Evolutionary conservation across 2,888 invertebrate genomes (phyloP).

Genomic region (Aplocera efformata): DNA sequence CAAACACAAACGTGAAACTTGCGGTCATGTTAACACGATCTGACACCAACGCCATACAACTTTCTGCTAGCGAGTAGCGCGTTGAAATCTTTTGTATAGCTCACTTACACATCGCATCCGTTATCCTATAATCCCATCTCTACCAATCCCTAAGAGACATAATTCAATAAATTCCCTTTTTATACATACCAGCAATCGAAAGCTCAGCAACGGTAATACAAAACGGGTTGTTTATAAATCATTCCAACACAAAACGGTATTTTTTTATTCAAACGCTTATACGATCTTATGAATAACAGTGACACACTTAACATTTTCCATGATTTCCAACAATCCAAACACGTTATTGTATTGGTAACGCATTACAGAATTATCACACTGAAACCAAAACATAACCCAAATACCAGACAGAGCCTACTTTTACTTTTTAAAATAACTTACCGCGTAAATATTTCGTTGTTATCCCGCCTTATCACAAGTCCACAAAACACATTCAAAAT

Average conservation of each 20-base stretch:
- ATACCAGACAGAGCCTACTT: slow-evolving; percentile 31
- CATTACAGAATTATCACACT: slow-evolving; percentile 50
- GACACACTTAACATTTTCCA: slow-evolving; percentile 59
- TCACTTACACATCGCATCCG: slow-evolving; percentile 26
- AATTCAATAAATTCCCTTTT: slow-evolving; percentile 8
- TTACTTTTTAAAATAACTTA: slow-evolving; percentile 31
- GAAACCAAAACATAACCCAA: slow-evolving; percentile 58
- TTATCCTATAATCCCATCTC: slow-evolving; percentile 42
- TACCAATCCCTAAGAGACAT: not conserved
- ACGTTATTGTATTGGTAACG: slow-evolving; percentile 49
- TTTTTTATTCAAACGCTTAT: slow-evolving; percentile 21
- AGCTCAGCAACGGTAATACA: slow-evolving; percentile 17
- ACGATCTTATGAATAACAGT: slow-evolving; percentile 36
- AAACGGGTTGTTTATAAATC: slow-evolving; percentile 22
- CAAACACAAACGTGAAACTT: slow-evolving; percentile 32
- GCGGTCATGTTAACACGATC: slow-evolving; percentile 20
- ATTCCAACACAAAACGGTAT: slow-evolving; percentile 21
- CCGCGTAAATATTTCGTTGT: slow-evolving; percentile 26
- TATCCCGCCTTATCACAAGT: slow-evolving; percentile 51
- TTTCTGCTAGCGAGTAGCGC: slow-evolving; percentile 42
- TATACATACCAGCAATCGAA: slow-evolving; percentile 13
- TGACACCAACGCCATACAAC: slow-evolving; percentile 38
- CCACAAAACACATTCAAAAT: slow-evolving; percentile 54
- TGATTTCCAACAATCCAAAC: slow-evolving; percentile 50
- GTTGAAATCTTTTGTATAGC: slow-evolving; percentile 72